Evolutionary conservation across 1,140 invertebrate species (phyloP).

Genomic region (Drosophila burlai): DNA sequence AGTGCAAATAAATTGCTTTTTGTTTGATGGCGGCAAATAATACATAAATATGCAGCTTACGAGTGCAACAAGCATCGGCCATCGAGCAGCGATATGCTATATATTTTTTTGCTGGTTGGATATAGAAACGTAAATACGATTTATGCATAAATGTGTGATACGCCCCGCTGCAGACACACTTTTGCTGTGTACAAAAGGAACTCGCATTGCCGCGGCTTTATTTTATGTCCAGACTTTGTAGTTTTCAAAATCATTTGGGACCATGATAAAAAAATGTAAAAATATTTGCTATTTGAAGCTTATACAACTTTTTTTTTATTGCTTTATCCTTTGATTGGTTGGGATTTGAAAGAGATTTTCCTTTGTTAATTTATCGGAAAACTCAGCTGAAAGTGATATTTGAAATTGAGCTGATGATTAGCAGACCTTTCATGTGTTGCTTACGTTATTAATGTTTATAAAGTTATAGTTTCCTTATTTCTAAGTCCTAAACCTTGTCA

Average conservation of each 20-base stretch:
- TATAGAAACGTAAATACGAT: constrained; percentile 65
- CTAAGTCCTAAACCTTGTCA: neutral
- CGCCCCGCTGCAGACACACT: constrained; percentile 8
- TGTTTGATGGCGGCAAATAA: constrained; percentile 64
- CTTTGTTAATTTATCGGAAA: neutral
- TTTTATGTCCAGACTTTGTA: constrained; percentile 10
- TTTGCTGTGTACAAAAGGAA: constrained; percentile 14
- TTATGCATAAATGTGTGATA: constrained; percentile 48
- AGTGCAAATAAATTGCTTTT: constrained; percentile 58
- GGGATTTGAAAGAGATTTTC: constrained; percentile 3
- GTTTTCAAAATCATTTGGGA: constrained; percentile 31
- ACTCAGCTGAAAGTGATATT: constrained; percentile 1
- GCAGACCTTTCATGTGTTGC: neutral
- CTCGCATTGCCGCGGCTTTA: neutral
- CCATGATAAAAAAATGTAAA: constrained; percentile 4
- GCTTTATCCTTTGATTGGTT: neutral
- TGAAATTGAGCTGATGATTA: constrained; percentile 18
- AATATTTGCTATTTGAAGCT: constrained; percentile 22
- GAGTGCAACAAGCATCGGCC: constrained; percentile 24
- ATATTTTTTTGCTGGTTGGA: constrained; percentile 22
- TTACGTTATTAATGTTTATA: no score
- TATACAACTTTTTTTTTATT: constrained; percentile 1
- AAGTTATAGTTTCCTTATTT: neutral
- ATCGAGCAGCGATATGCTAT: constrained; percentile 42
- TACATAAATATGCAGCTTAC: constrained; percentile 75